phyloP scores from a whole-genome alignment of 2,113 vertebrate species.

The Hucho hucho region DNA sequence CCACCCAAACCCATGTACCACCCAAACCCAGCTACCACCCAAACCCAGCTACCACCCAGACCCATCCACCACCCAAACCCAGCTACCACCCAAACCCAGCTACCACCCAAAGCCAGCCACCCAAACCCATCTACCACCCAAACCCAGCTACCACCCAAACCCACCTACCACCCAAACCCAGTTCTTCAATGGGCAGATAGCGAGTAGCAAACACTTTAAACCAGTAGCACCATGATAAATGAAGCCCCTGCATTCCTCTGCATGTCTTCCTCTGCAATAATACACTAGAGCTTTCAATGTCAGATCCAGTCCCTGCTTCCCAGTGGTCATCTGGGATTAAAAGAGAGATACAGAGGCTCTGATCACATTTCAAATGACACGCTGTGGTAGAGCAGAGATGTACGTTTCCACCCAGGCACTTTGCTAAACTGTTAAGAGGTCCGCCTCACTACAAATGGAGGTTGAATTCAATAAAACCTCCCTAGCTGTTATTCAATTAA shows the following conservation, averaged over 20 bases:
- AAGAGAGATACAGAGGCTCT: conserved; percentile 52
- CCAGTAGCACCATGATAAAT: neutral
- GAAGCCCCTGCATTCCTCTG: neutral
- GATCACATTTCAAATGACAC: conserved; percentile 58
- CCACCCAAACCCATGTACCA: too few species aligned
- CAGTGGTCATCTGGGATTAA: conserved; percentile 61
- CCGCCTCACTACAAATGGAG: conserved; percentile 50
- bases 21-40: too few species aligned
- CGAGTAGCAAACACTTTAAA: neutral
- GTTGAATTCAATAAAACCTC: conserved; percentile 59
- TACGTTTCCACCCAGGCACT: conserved; percentile 44
- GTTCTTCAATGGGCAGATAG: neutral
- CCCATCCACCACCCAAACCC: neutral
- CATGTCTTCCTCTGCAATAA: conserved; percentile 34
- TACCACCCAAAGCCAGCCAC: too few species aligned
- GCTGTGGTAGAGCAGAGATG: conserved; percentile 29
- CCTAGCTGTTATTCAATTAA: conserved; percentile 66
- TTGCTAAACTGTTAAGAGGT: conserved; percentile 57
- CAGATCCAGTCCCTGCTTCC: conserved; percentile 46
- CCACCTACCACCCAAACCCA: neutral
- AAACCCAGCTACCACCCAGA: neutral
- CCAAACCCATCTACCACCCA: too few species aligned
- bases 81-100: too few species aligned
- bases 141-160: too few species aligned
- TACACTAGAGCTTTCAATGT: conserved; percentile 32